Percentiles rank a stretch among this genome's conserved stretches.
Conservation (phyloP, 2,113 vertebrate genomes). For the Actinemys pallida region DNA sequence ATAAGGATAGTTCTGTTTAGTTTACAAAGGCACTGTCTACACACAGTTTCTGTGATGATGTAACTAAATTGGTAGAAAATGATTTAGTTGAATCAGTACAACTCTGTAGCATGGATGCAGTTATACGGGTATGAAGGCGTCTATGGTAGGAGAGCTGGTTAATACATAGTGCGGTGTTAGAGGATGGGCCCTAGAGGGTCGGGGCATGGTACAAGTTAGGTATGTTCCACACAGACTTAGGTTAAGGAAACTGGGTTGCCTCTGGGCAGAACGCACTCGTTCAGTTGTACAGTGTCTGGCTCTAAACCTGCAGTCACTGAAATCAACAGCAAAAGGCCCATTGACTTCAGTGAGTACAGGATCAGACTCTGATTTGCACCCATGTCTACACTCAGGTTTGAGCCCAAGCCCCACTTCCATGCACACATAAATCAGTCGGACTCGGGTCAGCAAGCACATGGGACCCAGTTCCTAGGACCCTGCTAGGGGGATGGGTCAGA, state of each 20-base stretch:
- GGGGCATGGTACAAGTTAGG: background rate
- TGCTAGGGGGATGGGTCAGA: background rate
- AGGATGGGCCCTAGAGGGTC: too few relatives aligned
- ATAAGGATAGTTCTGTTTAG: too few relatives aligned
- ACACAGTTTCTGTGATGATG: too few relatives aligned
- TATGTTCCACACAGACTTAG: background rate
- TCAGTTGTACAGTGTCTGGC: background rate
- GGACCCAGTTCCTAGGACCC: too few relatives aligned
- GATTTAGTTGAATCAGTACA: too few relatives aligned
- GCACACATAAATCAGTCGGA: background rate
- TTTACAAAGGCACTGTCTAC: too few relatives aligned
- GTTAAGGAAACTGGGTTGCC: background rate
- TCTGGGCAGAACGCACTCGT: background rate
- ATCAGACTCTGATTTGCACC: background rate
- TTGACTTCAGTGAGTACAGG: too few relatives aligned
- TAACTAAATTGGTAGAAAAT: too few relatives aligned
- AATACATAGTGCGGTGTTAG: too few relatives aligned
- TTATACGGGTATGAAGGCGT: too few relatives aligned
- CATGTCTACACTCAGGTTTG: background rate
- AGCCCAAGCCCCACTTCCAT: background rate
- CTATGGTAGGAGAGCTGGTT: too few relatives aligned
- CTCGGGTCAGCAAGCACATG: background rate
- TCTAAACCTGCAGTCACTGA: background rate
- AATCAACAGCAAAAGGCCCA: background rate
- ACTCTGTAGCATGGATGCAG: too few relatives aligned